Evolutionary conservation across 2,113 vertebrate genomes (phyloP), one percentile per base, ranked within the genome.

Genomic region (Chauna torquata): DNA sequence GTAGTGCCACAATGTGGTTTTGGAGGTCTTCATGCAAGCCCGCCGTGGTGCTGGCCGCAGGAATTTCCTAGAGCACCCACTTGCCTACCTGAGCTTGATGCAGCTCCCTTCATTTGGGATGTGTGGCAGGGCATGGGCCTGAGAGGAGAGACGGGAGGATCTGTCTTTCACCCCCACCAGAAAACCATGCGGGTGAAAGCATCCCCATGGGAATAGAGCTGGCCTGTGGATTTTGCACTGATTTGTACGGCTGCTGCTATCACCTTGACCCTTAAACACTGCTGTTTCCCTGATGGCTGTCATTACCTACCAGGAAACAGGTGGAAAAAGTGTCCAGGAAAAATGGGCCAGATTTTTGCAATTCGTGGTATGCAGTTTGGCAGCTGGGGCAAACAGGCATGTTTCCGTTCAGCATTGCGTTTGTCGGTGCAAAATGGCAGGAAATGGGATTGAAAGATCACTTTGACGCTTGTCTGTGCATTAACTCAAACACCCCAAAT

Each of bases 301-400:
- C 57, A 40, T 79, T 78, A 45, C 72, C 52, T 84, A 57, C 30
- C 69, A 97, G 92, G 91, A 97, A 97, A 96, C 91, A 91, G 59
- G 65, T 95, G 91, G 69, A 5, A 82, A 93, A 91, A 45, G 12
- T 32, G 49, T 82, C 57, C 30, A 64, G 88, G 88, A 95, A 90
- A 87, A 86, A 68, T 12, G 34, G 34, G 78, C 14, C 13, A 52
- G 18, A 22, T 42, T 90, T 88, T 93, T 95, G 65, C 17, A 68
- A 34, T 11, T 72, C 7, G 24, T 45, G 45, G 11, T 86, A 74
- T 36, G 50, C 42, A 14, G 18, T 71, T 92, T 95, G 92, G 90
- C 86, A 89, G 38, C 28, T 76, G 57, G 16, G 16, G 2, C 74
- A 25, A 75, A 58, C 79, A 72, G 65, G 34, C 4, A 0, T 38